phyloP scores from a whole-genome alignment of 2,113 vertebrate genomes.

The Indicator maculatus region DNA sequence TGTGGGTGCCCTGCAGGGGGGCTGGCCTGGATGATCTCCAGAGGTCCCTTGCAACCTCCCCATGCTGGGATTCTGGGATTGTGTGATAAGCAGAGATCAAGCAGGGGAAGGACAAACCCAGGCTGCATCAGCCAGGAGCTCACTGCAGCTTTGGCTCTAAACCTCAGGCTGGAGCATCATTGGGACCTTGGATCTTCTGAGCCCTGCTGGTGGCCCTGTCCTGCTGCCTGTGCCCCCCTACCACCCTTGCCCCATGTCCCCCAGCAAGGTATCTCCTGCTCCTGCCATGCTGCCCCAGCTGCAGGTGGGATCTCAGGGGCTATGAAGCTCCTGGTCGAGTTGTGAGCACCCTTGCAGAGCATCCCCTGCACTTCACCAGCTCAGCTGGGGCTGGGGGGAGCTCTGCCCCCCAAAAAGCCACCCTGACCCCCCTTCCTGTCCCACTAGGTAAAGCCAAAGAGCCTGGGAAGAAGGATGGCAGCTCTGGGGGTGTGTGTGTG shows the following conservation, averaged over 20 bases:
- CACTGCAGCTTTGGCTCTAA: neutral
- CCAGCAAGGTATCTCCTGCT: neutral
- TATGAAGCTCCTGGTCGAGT: fast-evolving
- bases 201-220: neutral
- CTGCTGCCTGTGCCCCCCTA: fast-evolving
- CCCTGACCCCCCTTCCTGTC: neutral
- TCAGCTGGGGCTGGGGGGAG: fast-evolving
- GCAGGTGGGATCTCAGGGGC: neutral
- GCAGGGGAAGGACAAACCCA: neutral
- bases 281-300: fast-evolving
- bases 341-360: neutral
- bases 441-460: neutral
- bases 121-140: neutral
- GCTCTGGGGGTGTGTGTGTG: neutral
- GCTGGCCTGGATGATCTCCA: neutral
- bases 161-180: neutral
- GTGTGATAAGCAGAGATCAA: neutral
- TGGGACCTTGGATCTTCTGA: neutral
- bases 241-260: fast-evolving
- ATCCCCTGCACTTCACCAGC: neutral
- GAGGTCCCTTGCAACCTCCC: neutral
- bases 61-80: neutral
- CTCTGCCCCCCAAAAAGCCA: fast-evolving
- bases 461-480: neutral
- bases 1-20: neutral